Evolutionary conservation across 1,140 invertebrate genomes (phyloP).

Genomic region (Venturia canescens): DNA sequence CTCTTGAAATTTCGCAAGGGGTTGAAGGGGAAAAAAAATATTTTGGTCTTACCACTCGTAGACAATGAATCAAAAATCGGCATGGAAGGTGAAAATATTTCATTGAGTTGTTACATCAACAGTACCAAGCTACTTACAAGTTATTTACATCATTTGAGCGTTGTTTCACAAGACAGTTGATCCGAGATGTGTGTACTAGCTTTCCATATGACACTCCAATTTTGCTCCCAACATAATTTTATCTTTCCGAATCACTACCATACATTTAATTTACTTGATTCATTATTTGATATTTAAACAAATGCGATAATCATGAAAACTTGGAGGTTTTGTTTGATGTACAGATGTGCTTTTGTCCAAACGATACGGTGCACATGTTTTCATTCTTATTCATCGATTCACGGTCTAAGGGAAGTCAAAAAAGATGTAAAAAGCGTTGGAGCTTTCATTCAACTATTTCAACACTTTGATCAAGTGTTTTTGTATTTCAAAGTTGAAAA

Average conservation of each 20-base stretch:
- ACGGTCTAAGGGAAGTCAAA: not conserved
- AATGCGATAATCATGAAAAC: not conserved
- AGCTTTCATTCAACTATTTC: no score
- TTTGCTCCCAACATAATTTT: not conserved
- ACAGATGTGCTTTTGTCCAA: not conserved
- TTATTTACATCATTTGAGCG: conserved; percentile 54
- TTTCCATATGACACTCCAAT: not conserved
- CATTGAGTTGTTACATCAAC: conserved; percentile 56
- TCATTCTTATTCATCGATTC: not conserved
- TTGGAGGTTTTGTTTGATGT: not conserved
- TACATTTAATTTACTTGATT: not conserved
- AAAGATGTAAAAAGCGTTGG: not conserved
- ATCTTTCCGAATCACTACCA: not conserved
- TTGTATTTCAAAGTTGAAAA: no score
- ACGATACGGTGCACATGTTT: not conserved
- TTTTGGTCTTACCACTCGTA: conserved; percentile 55
- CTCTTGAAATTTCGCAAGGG: conserved; percentile 52
- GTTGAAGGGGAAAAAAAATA: conserved; percentile 52
- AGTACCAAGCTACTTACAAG: conserved; percentile 56
- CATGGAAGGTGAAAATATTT: conserved; percentile 54
- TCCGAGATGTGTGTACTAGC: not conserved
- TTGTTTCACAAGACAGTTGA: conserved; percentile 31
- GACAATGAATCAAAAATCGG: conserved; percentile 46
- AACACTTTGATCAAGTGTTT: no score
- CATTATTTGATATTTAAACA: not conserved